Percentiles rank a stretch among this genome's conserved stretches.
Conservation (phyloP, 2,797 vertebrate genomes). For the Catharus ustulatus region DNA sequence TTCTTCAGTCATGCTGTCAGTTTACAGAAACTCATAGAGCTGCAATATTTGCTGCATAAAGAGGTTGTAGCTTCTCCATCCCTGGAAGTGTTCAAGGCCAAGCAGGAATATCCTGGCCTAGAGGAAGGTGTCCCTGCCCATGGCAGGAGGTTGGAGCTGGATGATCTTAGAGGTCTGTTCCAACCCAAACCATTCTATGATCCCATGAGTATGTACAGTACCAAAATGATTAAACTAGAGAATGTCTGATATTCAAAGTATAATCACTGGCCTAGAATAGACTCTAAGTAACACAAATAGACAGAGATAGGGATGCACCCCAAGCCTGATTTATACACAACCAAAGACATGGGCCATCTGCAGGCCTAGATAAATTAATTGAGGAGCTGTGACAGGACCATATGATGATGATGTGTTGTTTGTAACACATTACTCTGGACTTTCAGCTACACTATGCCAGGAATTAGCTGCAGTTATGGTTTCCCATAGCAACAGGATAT, state of each 20-base stretch:
- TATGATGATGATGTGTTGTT: background rate
- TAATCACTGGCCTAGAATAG: background rate
- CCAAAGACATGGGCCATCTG: background rate
- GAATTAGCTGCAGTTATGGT: background rate
- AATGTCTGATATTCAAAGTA: background rate
- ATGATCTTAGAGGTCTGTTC: background rate
- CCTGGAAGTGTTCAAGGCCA: background rate
- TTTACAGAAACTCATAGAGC: background rate
- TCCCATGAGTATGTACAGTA: background rate
- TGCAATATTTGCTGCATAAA: background rate
- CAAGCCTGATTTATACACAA: background rate
- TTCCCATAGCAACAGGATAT: background rate
- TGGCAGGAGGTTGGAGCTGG: background rate
- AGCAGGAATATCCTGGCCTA: background rate
- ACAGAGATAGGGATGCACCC: background rate
- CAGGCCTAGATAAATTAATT: background rate
- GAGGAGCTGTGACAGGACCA: slow-evolving; percentile 1
- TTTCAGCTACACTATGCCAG: background rate
- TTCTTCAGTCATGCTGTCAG: background rate
- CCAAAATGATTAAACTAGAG: background rate
- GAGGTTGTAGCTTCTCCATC: background rate
- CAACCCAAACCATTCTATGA: background rate
- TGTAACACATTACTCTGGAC: background rate
- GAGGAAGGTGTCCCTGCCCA: background rate
- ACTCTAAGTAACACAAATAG: background rate